These are phyloP conservation scores for Chironomus tepperi DNA, from an alignment of 1,140 invertebrate genomes.

Conservation along the genomic window DNA sequence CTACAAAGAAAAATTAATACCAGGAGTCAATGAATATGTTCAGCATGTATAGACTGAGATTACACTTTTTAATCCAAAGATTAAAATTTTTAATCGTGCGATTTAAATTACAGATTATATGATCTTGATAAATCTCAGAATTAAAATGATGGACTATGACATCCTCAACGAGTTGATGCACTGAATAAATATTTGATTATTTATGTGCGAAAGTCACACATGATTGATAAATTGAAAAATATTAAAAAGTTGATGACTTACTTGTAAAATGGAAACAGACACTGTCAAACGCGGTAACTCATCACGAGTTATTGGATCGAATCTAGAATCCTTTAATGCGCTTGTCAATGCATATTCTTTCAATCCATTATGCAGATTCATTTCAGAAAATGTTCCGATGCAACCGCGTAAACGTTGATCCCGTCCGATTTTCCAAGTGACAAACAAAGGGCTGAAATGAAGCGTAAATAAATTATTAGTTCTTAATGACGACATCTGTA, in stretches of 20 bases:
- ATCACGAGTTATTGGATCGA: constrained; percentile 88
- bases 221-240: neutral
- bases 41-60: too few species aligned
- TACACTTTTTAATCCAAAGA: too few species aligned
- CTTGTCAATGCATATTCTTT: constrained; percentile 96
- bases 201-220: too few species aligned
- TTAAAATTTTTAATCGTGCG: too few species aligned
- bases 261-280: constrained; percentile 83
- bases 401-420: constrained; percentile 86
- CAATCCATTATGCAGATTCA: constrained; percentile 82
- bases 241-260: neutral
- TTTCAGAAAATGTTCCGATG: constrained; percentile 91
- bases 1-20: constrained; percentile 24
- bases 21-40: neutral
- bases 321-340: constrained; percentile 95
- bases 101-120: too few species aligned
- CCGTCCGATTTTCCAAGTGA: constrained; percentile 96
- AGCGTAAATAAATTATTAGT: neutral
- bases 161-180: neutral
- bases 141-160: too few species aligned
- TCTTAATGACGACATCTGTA: neutral
- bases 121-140: too few species aligned
- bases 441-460: constrained; percentile 88
- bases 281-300: constrained; percentile 89
- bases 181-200: too few species aligned